Evolutionary conservation across 2,797 vertebrate species (phyloP).

Genomic region (Betta splendens): DNA sequence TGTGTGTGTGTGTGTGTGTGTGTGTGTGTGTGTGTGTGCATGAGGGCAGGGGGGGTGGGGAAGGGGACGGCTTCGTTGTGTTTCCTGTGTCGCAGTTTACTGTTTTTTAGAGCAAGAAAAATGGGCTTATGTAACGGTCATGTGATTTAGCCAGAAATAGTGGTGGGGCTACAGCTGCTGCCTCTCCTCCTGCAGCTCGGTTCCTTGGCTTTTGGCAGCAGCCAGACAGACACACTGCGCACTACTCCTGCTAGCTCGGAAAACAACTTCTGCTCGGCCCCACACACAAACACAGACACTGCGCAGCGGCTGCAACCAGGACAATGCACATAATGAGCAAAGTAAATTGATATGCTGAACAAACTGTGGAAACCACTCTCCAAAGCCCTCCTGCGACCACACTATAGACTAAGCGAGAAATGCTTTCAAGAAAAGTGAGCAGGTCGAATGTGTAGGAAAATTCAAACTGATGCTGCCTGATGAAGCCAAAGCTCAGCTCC

Average conservation of each 20-base stretch:
- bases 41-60: slow-evolving; percentile 17
- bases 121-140: slow-evolving; percentile 99
- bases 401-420: slow-evolving; percentile 10
- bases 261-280: slow-evolving; percentile 77
- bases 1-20: not conserved
- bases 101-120: slow-evolving; percentile 98
- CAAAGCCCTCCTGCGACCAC: not conserved
- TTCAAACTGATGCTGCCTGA: not conserved
- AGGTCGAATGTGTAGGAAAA: slow-evolving; percentile 6
- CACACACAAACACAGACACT: slow-evolving; percentile 59
- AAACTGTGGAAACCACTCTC: slow-evolving; percentile 27
- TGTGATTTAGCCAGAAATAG: slow-evolving; percentile 99
- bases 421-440: slow-evolving; percentile 3
- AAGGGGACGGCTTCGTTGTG: slow-evolving; percentile 75
- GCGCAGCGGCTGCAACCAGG: slow-evolving; percentile 46
- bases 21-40: slow-evolving; percentile 17
- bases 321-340: slow-evolving; percentile 41
- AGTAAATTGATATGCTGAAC: slow-evolving; percentile 5
- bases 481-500: not conserved
- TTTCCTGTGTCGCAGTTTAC: slow-evolving; percentile 96
- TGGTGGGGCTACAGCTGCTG: slow-evolving; percentile 95
- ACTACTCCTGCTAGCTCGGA: slow-evolving; percentile 70
- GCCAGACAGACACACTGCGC: slow-evolving; percentile 81
- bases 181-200: slow-evolving; percentile 86
- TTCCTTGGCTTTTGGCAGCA: slow-evolving; percentile 92